Conservation (phyloP, 2,113 vertebrate genomes). For the Eublepharis macularius region DNA sequence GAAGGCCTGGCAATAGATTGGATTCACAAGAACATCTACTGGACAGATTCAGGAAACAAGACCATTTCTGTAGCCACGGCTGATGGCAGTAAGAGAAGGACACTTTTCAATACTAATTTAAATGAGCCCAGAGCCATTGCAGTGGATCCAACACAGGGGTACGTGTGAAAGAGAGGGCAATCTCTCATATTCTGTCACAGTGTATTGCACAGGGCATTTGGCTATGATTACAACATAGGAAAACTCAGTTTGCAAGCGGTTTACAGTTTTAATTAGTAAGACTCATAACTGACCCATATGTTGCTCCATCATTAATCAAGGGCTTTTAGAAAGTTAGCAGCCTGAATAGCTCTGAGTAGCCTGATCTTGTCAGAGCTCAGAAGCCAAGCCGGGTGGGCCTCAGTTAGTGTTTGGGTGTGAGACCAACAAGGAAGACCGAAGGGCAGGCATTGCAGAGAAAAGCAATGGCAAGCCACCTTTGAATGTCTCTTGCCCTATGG, state of each 20-base stretch:
- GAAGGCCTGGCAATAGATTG: constrained; percentile 97
- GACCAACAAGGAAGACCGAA: too few species aligned
- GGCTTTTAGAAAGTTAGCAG: neutral
- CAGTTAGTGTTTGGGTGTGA: too few species aligned
- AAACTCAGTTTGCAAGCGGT: neutral
- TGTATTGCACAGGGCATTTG: neutral
- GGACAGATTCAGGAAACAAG: constrained; percentile 97
- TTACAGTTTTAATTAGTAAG: neutral
- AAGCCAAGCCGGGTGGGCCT: too few species aligned
- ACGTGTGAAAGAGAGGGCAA: constrained; percentile 53
- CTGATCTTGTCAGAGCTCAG: too few species aligned
- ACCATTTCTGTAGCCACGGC: constrained; percentile 92
- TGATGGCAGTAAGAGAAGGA: constrained; percentile 87
- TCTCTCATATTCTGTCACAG: neutral
- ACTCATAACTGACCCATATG: neutral
- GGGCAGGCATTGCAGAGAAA: too few species aligned
- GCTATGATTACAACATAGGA: too few species aligned
- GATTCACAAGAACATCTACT: constrained; percentile 98
- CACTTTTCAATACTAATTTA: constrained; percentile 87
- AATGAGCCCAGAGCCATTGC: constrained; percentile 93
- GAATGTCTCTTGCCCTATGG: too few species aligned
- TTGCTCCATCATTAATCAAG: neutral
- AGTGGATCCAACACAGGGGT: constrained; percentile 93
- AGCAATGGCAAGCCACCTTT: too few species aligned
- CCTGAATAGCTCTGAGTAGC: too few species aligned